Conservation (phyloP, 1,140 invertebrate genomes). For the Teleopsis dalmanni region DNA sequence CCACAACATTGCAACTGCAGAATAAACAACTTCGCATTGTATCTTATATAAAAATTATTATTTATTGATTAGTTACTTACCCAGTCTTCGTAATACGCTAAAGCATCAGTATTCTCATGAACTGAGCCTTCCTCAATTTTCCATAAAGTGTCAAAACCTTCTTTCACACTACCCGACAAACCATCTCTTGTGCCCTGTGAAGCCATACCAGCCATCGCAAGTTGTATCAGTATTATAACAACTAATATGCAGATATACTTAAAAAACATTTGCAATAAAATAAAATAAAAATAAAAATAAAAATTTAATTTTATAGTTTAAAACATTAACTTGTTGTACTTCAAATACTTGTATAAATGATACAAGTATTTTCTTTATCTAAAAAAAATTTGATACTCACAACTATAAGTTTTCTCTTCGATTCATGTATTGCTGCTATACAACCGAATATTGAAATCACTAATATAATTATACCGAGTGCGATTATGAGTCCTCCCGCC, state of each 20-base stretch:
- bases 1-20: constrained; percentile 32
- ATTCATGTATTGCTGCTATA: constrained; percentile 31
- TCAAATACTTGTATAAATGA: background rate
- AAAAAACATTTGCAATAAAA: no score
- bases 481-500: constrained; percentile 33
- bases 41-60: background rate
- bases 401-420: constrained; percentile 23
- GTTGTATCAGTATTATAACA: constrained; percentile 26
- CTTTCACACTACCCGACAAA: constrained; percentile 32
- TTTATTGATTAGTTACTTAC: constrained; percentile 7
- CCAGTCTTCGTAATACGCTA: constrained; percentile 34
- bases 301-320: no score
- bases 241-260: constrained; percentile 19
- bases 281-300: no score
- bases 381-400: constrained; percentile 16
- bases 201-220: constrained; percentile 33
- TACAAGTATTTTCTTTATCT: background rate
- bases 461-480: constrained; percentile 29
- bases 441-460: constrained; percentile 34
- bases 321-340: no score
- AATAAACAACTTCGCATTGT: background rate
- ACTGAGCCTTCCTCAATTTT: constrained; percentile 23
- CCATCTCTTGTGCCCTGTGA: constrained; percentile 35
- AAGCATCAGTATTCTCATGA: constrained; percentile 27
- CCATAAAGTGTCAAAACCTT: constrained; percentile 34